Percentiles rank a stretch among this genome's conserved stretches.
Evolutionary conservation across 2,888 invertebrate species (phyloP).

Genomic region (Belgica antarctica): DNA sequence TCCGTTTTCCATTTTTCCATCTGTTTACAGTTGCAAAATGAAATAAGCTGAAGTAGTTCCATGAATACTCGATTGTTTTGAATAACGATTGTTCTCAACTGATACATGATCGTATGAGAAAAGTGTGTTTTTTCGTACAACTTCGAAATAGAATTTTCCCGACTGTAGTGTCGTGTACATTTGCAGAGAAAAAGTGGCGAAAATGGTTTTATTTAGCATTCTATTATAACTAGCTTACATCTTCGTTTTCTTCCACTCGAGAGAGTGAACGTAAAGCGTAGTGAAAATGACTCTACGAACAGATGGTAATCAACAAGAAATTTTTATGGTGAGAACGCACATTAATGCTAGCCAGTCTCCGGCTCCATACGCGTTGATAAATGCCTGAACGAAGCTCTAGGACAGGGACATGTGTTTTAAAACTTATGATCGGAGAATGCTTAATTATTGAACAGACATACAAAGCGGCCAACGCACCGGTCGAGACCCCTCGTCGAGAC

Average conservation of each 20-base stretch:
- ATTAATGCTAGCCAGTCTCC: not conserved
- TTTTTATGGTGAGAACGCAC: not conserved
- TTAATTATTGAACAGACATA: not conserved
- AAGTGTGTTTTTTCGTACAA: not conserved
- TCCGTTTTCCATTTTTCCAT: constrained; percentile 8
- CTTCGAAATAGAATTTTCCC: too few relatives aligned
- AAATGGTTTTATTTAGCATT: constrained; percentile 16
- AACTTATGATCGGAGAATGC: not conserved
- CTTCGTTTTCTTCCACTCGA: not conserved
- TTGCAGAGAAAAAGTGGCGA: not conserved
- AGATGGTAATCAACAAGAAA: constrained; percentile 14
- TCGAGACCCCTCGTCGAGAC: not conserved
- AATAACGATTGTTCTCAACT: not conserved
- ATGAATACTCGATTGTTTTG: constrained; percentile 10
- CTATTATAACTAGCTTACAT: not conserved
- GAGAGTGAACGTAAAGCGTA: not conserved
- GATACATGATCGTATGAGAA: not conserved
- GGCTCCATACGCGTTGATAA: not conserved
- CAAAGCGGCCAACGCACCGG: too few relatives aligned
- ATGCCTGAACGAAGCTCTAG: too few relatives aligned
- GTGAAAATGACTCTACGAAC: constrained; percentile 1
- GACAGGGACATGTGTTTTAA: not conserved
- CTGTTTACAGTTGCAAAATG: constrained; percentile 2
- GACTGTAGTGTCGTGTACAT: not conserved
- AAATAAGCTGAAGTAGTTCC: constrained; percentile 14